phyloP scores from a whole-genome alignment of 2,888 invertebrate genomes.

The Drosophila limbata region DNA sequence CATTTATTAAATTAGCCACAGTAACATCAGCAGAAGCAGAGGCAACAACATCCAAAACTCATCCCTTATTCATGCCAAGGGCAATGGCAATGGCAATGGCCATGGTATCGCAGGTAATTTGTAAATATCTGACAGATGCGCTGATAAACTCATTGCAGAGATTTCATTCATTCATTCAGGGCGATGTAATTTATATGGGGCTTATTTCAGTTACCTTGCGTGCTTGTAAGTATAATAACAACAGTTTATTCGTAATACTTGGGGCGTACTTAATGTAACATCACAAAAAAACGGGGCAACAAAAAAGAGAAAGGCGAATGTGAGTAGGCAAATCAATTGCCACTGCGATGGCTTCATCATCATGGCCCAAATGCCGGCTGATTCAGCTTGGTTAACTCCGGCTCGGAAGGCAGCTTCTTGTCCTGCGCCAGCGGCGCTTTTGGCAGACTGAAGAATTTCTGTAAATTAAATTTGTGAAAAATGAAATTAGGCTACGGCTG shows the following conservation, averaged over 20 bases:
- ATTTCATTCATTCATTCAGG: conserved; percentile 63
- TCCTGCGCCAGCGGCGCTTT: conserved; percentile 73
- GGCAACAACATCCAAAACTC: background rate
- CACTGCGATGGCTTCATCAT: conserved; percentile 47
- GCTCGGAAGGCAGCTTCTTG: conserved; percentile 23
- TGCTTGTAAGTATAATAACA: conserved; percentile 52
- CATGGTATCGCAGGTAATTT: conserved; percentile 79
- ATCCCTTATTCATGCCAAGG: conserved; percentile 21
- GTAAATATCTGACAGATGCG: conserved; percentile 82
- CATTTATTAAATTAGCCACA: conserved; percentile 82
- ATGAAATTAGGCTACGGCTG: conserved; percentile 72
- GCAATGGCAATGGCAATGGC: conserved; percentile 40
- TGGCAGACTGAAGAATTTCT: conserved; percentile 85
- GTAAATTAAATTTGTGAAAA: conserved; percentile 68
- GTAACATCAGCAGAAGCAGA: conserved; percentile 21
- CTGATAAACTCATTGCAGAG: conserved; percentile 83
- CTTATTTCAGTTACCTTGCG: conserved; percentile 17
- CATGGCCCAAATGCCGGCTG: conserved; percentile 55
- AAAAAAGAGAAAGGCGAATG: background rate
- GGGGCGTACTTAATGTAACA: conserved; percentile 73
- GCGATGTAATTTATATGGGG: conserved; percentile 62
- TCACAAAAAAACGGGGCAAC: conserved; percentile 55
- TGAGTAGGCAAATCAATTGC: conserved; percentile 52
- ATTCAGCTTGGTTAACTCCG: conserved; percentile 64
- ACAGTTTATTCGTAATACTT: conserved; percentile 78